Base-by-base conservation (phyloP, 2,797 vertebrate genomes). In the Sebastes kiyomatsui region DNA sequence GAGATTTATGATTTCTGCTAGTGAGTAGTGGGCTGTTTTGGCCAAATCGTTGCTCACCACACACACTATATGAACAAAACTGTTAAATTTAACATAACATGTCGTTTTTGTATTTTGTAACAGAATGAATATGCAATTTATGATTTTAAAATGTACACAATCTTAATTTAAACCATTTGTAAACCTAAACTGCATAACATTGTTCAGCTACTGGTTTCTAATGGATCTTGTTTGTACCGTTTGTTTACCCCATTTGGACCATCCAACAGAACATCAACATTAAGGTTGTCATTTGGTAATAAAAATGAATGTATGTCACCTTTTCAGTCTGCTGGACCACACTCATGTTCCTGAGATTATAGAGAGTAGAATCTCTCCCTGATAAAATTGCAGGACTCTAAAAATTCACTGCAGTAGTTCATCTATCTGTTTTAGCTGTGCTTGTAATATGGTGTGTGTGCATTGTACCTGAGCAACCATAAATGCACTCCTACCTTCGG, bases 401-500 rank as follows among this genome's bases (percentile, higher is more conserved):
- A 72, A 88, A 88, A 62, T 77, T 86, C 69, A 69, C 79, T 59
- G 64, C 79, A 56, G 70, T 66, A 58, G 60, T 81, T 90, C 73
- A 88, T 88, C 81, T 87, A 61, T 88, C 75, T 85, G 78, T 78
- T 93, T 90, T 90, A 84, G 62, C 69, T 77, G 77, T 22, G 27
- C 86, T 81, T 88, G 80, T 92, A 84, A 92, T 84, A 80, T 30
- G 71, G 52, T 80, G 70, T 90, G 70, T 90, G 80, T 92, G 72
- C 73, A 87, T 90, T 90, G 82, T 83, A 82, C 87, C 84, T 68
- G 33, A 82, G 90, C 76, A 69, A 83, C 85, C 75, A 89, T 88
- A 91, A 89, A 82, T 75, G 80, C 88, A 85, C 88, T 84, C 84
- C 83, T 92, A 92, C 87, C 87, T 91, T 91, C 79, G 33, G 73